These are phyloP conservation scores for Hydraecia micacea DNA, from an alignment of 2,888 invertebrate species.

Conservation along the genomic window DNA sequence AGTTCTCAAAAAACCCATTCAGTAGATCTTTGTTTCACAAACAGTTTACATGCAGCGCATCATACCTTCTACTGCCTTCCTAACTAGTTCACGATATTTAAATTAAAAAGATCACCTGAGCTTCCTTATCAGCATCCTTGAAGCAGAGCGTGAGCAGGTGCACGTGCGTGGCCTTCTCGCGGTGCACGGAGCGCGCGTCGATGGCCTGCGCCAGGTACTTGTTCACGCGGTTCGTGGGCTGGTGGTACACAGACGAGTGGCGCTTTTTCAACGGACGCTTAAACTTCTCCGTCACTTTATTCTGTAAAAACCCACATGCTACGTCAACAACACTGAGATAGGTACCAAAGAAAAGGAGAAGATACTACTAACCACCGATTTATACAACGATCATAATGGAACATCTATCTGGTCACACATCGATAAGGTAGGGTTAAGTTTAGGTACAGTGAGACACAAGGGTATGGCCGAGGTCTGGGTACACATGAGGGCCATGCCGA, in stretches of 20 bases:
- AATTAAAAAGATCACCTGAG: conserved; percentile 87
- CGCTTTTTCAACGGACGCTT: conserved; percentile 97
- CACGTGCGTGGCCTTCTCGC: conserved; percentile 97
- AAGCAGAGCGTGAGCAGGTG: conserved; percentile 96
- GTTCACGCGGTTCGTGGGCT: conserved; percentile 97
- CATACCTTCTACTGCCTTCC: neutral
- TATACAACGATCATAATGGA: conserved; percentile 63
- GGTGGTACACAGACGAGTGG: conserved; percentile 96
- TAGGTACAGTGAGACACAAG: conserved; percentile 62
- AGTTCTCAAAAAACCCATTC: neutral
- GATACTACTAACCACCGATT: conserved; percentile 68
- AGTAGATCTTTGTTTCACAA: no score
- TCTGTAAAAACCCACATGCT: conserved; percentile 88
- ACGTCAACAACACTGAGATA: conserved; percentile 70
- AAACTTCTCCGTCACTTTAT: conserved; percentile 96
- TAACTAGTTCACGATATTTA: neutral
- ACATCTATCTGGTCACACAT: conserved; percentile 63
- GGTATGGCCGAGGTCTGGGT: conserved; percentile 72
- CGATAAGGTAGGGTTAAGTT: conserved; percentile 66
- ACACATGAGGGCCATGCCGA: conserved; percentile 85
- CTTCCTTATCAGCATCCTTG: conserved; percentile 95
- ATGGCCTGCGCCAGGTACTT: conserved; percentile 97
- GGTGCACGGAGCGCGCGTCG: conserved; percentile 96
- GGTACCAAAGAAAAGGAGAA: conserved; percentile 38
- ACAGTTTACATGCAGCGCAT: neutral